These are phyloP conservation scores for Acanthornis magna DNA, from an alignment of 2,797 vertebrate genomes.

Conservation along the genomic window DNA sequence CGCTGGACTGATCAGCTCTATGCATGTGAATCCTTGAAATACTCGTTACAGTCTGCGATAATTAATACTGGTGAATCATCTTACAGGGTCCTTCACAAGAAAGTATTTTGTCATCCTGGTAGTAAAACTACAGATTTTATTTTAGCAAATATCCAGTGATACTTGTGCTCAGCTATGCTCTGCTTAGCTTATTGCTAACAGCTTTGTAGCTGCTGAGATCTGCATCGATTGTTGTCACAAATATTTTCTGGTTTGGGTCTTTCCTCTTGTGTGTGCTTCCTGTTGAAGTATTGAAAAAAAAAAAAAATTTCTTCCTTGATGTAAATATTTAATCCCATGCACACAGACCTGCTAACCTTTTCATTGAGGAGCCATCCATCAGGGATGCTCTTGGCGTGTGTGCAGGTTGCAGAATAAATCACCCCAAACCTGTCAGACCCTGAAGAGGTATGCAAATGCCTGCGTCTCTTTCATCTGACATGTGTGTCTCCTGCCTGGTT, in stretches of 20 bases:
- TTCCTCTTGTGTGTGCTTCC: not conserved
- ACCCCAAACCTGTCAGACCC: slow-evolving; percentile 6
- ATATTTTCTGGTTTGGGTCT: not conserved
- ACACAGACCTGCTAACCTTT: slow-evolving; percentile 1
- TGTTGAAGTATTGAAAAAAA: not conserved
- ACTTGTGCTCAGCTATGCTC: not conserved
- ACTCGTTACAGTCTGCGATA: not conserved
- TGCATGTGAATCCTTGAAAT: not conserved
- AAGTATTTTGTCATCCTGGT: not conserved
- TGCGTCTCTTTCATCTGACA: not conserved
- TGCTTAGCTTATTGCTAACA: not conserved
- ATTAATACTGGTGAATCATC: not conserved
- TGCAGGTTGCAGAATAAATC: slow-evolving; percentile 16
- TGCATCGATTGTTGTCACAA: not conserved
- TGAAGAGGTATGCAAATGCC: slow-evolving; percentile 15
- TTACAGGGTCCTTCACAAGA: not conserved
- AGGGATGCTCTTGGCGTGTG: not conserved
- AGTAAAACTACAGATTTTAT: not conserved
- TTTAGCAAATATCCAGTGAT: slow-evolving; percentile 25
- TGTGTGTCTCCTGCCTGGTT: slow-evolving; percentile 10
- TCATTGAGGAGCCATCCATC: not conserved
- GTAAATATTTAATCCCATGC: not conserved
- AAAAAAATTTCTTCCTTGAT: not conserved
- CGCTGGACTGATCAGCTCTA: not conserved
- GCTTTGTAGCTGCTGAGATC: not conserved